Evolutionary conservation across 2,797 vertebrate species (phyloP).

Genomic region (Sparidentex hasta): DNA sequence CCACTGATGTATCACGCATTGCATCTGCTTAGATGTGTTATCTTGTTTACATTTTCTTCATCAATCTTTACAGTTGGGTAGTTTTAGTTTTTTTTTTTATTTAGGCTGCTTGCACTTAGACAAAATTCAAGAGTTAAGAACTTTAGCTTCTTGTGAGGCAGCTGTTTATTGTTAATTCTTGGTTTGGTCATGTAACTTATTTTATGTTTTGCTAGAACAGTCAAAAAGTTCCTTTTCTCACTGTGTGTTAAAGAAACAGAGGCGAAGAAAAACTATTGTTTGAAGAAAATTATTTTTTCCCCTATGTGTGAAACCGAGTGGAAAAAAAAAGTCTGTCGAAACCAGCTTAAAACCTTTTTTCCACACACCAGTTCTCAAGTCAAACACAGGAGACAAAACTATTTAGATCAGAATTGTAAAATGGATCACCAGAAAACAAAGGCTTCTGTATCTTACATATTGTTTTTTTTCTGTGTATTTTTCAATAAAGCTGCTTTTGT

Average conservation of each 20-base stretch:
- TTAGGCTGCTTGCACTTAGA: neutral
- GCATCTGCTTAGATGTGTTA: neutral
- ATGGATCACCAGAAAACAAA: too few relatives aligned
- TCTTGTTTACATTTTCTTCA: neutral
- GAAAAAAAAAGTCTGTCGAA: too few relatives aligned
- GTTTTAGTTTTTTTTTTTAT: neutral
- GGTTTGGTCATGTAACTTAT: neutral
- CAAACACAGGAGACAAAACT: too few relatives aligned
- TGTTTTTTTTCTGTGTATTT: neutral
- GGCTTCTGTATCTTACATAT: conserved; percentile 19
- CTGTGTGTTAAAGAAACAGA: too few relatives aligned
- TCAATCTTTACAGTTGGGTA: neutral
- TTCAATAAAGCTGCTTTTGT: conserved; percentile 53
- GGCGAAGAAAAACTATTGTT: too few relatives aligned
- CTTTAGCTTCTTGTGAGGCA: neutral
- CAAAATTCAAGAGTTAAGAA: neutral
- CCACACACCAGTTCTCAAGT: too few relatives aligned
- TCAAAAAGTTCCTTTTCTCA: too few relatives aligned
- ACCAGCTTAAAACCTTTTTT: too few relatives aligned
- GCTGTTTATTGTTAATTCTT: conserved; percentile 6
- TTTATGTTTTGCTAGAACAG: neutral
- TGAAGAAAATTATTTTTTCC: too few relatives aligned
- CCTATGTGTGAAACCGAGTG: too few relatives aligned
- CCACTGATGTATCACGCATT: neutral
- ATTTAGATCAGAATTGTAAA: too few relatives aligned